phyloP scores from a whole-genome alignment of 2,888 invertebrate genomes.

The Actias luna region DNA sequence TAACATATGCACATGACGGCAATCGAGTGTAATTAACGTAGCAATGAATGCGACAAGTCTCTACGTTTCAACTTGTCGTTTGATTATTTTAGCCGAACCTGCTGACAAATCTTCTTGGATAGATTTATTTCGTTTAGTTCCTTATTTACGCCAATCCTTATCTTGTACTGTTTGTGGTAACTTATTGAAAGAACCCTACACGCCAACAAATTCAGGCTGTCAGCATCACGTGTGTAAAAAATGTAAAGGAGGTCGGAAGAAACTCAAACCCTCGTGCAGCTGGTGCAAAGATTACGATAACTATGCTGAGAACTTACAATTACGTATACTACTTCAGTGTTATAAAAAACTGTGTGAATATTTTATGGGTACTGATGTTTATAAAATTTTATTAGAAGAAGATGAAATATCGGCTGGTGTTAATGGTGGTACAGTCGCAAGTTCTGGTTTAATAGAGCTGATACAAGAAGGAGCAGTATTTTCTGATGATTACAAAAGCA shows the following conservation, averaged over 20 bases:
- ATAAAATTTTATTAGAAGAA: conserved; percentile 82
- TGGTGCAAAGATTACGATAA: conserved; percentile 93
- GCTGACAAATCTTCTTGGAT: conserved; percentile 88
- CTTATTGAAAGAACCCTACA: conserved; percentile 90
- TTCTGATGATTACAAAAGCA: conserved; percentile 88
- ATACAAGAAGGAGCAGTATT: conserved; percentile 91
- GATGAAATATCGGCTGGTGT: conserved; percentile 76
- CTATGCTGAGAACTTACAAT: conserved; percentile 90
- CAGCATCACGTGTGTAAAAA: conserved; percentile 94
- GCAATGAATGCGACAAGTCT: conserved; percentile 91
- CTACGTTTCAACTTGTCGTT: conserved; percentile 90
- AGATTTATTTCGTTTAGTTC: conserved; percentile 91
- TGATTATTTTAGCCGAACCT: conserved; percentile 88
- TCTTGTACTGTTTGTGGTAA: conserved; percentile 95
- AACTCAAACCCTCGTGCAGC: conserved; percentile 90
- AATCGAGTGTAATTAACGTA: conserved; percentile 19
- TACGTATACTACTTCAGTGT: conserved; percentile 91
- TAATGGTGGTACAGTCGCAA: conserved; percentile 76
- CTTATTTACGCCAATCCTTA: conserved; percentile 92
- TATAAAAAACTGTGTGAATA: conserved; percentile 94
- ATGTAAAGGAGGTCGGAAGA: conserved; percentile 92
- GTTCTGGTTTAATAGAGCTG: conserved; percentile 85
- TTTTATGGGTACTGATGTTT: conserved; percentile 87
- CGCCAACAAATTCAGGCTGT: conserved; percentile 89
- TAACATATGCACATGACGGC: conserved; percentile 17